These are phyloP conservation scores for Drosophila differens DNA, from an alignment of 2,888 invertebrate genomes.

Conservation along the genomic window DNA sequence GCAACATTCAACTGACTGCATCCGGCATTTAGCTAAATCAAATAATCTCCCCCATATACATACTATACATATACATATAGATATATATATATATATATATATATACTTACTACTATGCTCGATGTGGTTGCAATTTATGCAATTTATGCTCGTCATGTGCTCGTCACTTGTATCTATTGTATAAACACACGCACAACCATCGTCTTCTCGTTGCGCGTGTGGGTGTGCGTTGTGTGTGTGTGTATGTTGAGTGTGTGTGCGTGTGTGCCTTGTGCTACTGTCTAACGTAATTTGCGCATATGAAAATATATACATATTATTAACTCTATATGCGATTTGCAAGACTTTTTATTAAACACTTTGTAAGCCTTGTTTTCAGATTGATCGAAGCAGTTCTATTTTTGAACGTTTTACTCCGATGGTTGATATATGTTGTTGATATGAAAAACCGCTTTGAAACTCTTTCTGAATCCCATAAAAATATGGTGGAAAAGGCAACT, in stretches of 20 bases:
- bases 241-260: slow-evolving; percentile 11
- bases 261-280: slow-evolving; percentile 30
- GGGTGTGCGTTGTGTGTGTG: slow-evolving; percentile 1
- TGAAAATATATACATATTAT: slow-evolving; percentile 1
- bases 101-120: slow-evolving; percentile 55
- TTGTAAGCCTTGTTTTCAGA: neutral
- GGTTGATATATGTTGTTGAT: neutral
- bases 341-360: neutral
- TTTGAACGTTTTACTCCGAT: too few relatives aligned
- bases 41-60: slow-evolving; percentile 63
- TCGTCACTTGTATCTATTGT: slow-evolving; percentile 28
- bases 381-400: neutral
- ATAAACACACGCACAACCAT: slow-evolving; percentile 1
- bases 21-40: slow-evolving; percentile 71
- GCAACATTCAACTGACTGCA: slow-evolving; percentile 51
- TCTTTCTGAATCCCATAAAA: neutral
- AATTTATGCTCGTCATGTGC: slow-evolving; percentile 37
- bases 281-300: slow-evolving; percentile 38
- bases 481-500: neutral
- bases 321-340: neutral
- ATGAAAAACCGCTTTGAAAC: neutral
- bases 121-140: slow-evolving; percentile 60
- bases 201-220: slow-evolving; percentile 10
- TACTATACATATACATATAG: slow-evolving; percentile 13
- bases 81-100: slow-evolving; percentile 1